Conservation (phyloP, 2,888 invertebrate genomes). For the Leptinotarsa haldemani region DNA sequence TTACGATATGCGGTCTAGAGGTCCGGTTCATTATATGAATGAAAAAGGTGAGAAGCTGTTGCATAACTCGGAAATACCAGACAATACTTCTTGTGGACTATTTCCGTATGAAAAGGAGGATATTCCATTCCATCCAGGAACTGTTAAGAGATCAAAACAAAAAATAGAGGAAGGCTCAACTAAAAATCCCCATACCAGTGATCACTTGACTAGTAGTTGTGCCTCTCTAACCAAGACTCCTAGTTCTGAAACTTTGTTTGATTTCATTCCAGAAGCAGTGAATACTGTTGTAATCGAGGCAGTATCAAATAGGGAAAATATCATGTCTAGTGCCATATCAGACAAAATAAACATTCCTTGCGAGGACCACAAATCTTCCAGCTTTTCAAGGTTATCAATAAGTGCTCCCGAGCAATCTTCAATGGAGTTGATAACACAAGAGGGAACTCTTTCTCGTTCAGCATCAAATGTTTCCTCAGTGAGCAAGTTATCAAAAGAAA, state of each 20-base stretch:
- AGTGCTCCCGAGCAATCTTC: constrained; percentile 74
- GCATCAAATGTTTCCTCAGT: constrained; percentile 59
- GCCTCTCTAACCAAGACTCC: constrained; percentile 57
- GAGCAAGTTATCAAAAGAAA: constrained; percentile 54
- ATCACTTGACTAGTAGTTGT: constrained; percentile 47
- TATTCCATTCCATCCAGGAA: constrained; percentile 76
- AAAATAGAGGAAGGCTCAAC: constrained; percentile 73
- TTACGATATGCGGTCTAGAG: constrained; percentile 72
- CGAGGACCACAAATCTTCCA: constrained; percentile 49
- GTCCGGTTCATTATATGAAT: constrained; percentile 58
- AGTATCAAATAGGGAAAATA: constrained; percentile 42
- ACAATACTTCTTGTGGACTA: constrained; percentile 64
- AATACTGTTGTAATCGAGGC: constrained; percentile 54
- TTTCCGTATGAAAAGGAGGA: constrained; percentile 72
- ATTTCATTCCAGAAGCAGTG: constrained; percentile 55
- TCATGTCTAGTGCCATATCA: constrained; percentile 72
- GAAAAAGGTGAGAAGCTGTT: constrained; percentile 58
- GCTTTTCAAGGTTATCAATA: constrained; percentile 65
- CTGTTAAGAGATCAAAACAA: constrained; percentile 77
- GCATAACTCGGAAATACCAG: constrained; percentile 51
- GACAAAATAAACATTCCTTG: constrained; percentile 67
- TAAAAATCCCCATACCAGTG: constrained; percentile 46
- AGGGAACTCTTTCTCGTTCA: constrained; percentile 60
- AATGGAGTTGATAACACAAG: constrained; percentile 59
- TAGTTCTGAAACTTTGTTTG: constrained; percentile 60